phyloP scores from a whole-genome alignment of 2,888 invertebrate genomes.

The Pseudanteris insignis region DNA sequence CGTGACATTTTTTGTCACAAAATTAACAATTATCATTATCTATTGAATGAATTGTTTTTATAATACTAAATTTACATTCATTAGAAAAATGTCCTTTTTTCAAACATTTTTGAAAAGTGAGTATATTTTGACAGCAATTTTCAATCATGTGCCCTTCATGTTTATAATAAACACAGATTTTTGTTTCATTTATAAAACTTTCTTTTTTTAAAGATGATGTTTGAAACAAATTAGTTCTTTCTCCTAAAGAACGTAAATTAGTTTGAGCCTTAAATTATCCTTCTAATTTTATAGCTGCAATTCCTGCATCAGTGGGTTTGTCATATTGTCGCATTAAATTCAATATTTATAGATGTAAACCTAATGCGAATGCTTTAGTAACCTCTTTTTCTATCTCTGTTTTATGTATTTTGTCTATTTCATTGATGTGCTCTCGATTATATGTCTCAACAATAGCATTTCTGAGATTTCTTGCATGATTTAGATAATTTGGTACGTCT shows the following conservation, averaged over 20 bases:
- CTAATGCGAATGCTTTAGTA: not conserved
- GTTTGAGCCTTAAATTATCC: not conserved
- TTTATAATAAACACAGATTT: not conserved
- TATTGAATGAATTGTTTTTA: no score
- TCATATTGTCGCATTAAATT: not conserved
- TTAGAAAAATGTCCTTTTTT: not conserved
- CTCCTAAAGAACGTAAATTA: not conserved
- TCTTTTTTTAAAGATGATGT: no score
- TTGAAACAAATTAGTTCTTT: no score
- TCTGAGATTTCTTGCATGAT: not conserved
- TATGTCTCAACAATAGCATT: not conserved
- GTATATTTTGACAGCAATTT: not conserved
- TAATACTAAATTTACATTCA: not conserved
- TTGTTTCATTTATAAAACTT: no score
- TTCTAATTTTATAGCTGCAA: not conserved
- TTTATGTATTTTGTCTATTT: not conserved
- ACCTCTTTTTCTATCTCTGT: conserved; percentile 2
- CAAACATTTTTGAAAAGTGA: not conserved
- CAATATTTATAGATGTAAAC: not conserved
- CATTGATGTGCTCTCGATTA: not conserved
- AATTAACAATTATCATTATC: no score
- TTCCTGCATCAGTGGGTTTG: not conserved
- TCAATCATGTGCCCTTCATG: not conserved
- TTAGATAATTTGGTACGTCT: conserved; percentile 4
- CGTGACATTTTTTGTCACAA: no score